Conservation (phyloP, 2,113 vertebrate species). For the Macrotus californicus region DNA sequence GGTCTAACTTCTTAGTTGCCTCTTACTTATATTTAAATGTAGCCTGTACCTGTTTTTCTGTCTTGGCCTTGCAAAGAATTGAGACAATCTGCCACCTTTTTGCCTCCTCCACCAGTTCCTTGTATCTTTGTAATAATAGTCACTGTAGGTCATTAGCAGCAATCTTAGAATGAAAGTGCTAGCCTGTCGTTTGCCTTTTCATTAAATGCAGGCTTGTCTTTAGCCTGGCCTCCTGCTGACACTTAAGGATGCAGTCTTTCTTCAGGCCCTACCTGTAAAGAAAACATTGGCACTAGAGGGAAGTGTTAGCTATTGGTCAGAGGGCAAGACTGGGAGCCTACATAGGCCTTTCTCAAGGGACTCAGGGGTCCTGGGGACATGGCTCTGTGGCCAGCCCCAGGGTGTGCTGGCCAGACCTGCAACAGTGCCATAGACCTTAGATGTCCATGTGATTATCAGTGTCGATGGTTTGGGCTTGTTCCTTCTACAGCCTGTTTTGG, state of each 20-base stretch:
- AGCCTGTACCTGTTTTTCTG: not conserved
- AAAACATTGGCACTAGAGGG: not conserved
- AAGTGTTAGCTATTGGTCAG: not conserved
- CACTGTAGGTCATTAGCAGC: not conserved
- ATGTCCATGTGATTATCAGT: not conserved
- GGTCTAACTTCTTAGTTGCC: not conserved
- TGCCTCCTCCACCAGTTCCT: not conserved
- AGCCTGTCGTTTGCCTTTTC: not conserved
- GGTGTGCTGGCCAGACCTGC: not conserved
- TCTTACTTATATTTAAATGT: not conserved
- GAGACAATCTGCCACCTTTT: not conserved
- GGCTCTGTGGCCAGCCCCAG: not conserved
- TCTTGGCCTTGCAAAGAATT: not conserved
- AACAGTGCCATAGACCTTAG: rapidly evolving
- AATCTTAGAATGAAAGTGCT: not conserved
- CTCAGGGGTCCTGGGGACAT: no score
- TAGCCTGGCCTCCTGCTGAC: no score
- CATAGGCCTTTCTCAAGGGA: not conserved
- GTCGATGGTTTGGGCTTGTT: not conserved
- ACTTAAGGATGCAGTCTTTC: not conserved
- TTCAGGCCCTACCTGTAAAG: not conserved
- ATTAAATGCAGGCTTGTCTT: not conserved
- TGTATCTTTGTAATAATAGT: not conserved
- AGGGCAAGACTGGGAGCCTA: not conserved
- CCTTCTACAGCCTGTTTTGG: not conserved